Conservation (phyloP, 2,888 invertebrate species). For the Drosophila anomalata region DNA sequence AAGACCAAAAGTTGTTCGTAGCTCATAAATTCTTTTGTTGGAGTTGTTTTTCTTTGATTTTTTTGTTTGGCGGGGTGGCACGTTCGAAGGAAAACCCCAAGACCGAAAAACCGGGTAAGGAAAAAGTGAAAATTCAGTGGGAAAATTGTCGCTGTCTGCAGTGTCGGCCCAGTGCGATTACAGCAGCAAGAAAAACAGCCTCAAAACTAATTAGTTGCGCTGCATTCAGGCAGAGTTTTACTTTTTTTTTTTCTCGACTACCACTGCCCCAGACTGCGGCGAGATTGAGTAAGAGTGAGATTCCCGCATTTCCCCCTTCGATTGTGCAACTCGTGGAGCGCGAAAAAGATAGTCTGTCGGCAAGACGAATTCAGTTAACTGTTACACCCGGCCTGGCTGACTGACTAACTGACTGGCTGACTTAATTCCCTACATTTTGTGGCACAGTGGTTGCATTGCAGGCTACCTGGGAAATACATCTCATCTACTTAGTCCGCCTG, state of each 20-base stretch:
- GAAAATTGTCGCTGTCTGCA: conserved; percentile 71
- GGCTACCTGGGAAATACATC: conserved; percentile 8
- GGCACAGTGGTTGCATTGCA: conserved; percentile 25
- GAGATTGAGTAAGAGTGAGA: conserved; percentile 71
- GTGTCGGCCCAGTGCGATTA: conserved; percentile 52
- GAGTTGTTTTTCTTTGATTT: conserved; percentile 46
- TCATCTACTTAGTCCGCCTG: background rate
- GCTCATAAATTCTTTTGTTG: conserved; percentile 75
- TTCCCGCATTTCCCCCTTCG: conserved; percentile 42
- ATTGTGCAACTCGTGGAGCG: conserved; percentile 65
- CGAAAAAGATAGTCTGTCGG: background rate
- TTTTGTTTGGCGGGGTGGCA: conserved; percentile 23
- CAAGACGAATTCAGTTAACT: conserved; percentile 74
- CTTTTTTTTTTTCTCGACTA: conserved; percentile 33
- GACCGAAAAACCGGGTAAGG: conserved; percentile 7
- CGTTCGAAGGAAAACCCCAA: conserved; percentile 30
- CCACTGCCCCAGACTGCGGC: conserved; percentile 33
- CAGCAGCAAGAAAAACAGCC: conserved; percentile 52
- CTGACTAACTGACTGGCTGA: conserved; percentile 58
- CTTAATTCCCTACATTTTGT: conserved; percentile 75
- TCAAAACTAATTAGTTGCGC: conserved; percentile 76
- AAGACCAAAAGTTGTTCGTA: conserved; percentile 64
- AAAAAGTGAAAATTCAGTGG: conserved; percentile 77
- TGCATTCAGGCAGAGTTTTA: conserved; percentile 69
- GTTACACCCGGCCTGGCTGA: conserved; percentile 66